These are phyloP conservation scores for Cerastis rubricosa DNA, from an alignment of 2,888 invertebrate species.

Conservation along the genomic window DNA sequence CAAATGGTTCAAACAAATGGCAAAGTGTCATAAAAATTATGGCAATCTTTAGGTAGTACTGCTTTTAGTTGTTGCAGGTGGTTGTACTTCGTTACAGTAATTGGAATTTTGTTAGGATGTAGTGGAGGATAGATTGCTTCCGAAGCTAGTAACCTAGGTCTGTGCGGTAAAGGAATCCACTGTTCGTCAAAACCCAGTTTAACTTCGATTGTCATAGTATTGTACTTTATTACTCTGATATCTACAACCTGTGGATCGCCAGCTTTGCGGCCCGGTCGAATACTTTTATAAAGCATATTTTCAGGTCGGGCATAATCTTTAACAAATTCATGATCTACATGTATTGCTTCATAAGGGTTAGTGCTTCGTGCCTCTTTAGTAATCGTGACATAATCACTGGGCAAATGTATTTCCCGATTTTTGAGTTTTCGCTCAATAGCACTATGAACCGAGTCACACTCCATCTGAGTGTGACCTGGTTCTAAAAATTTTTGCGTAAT, in stretches of 20 bases:
- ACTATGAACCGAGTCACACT: no score
- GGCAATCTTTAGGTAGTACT: constrained; percentile 34
- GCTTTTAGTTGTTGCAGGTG: constrained; percentile 14
- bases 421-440: neutral
- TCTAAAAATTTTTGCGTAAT: constrained; percentile 8
- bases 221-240: constrained; percentile 49
- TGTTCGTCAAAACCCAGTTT: constrained; percentile 53
- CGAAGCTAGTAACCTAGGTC: constrained; percentile 32
- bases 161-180: constrained; percentile 40
- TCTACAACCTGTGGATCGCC: constrained; percentile 56
- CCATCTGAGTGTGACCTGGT: constrained; percentile 8
- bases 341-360: constrained; percentile 19
- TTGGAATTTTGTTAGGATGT: constrained; percentile 23
- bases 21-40: constrained; percentile 32
- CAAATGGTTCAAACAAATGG: constrained; percentile 15
- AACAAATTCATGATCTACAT: constrained; percentile 18
- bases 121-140: constrained; percentile 38
- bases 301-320: constrained; percentile 45
- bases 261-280: constrained; percentile 50
- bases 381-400: constrained; percentile 45
- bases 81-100: constrained; percentile 15
- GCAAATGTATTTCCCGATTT: constrained; percentile 36
- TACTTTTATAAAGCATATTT: constrained; percentile 47
- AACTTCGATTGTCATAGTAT: constrained; percentile 41
- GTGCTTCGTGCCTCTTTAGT: constrained; percentile 45